Percentiles rank a stretch among this genome's conserved stretches.
Conservation (phyloP, 2,888 invertebrate genomes). For the Thymelicus sylvestris region DNA sequence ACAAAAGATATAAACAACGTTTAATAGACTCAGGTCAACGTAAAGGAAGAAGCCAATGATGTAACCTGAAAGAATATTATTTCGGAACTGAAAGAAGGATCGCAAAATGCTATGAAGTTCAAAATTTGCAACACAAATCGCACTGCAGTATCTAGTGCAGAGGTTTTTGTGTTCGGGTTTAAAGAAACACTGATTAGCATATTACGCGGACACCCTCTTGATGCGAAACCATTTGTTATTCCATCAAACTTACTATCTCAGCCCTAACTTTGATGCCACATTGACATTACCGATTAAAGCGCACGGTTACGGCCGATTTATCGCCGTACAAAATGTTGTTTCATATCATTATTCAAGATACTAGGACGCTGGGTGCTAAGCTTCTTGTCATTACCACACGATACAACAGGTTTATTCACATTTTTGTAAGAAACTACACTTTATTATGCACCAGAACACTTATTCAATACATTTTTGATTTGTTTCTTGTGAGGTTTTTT, state of each 20-base stretch:
- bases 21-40: background rate
- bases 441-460: conserved; percentile 45
- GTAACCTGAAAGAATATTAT: conserved; percentile 32
- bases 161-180: conserved; percentile 80
- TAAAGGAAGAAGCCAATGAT: conserved; percentile 22
- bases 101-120: conserved; percentile 31
- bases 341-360: conserved; percentile 73
- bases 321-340: conserved; percentile 74
- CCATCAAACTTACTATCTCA: conserved; percentile 54
- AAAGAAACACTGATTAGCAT: conserved; percentile 82
- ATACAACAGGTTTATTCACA: conserved; percentile 48
- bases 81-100: conserved; percentile 12
- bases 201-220: conserved; percentile 70
- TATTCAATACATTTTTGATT: conserved; percentile 48
- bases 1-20: conserved; percentile 8
- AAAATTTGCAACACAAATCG: conserved; percentile 83
- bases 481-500: conserved; percentile 58
- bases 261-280: conserved; percentile 61
- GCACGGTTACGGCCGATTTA: conserved; percentile 74
- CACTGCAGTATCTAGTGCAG: conserved; percentile 84
- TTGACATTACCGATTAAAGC: conserved; percentile 78
- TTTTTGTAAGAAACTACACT: conserved; percentile 45
- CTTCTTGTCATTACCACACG: conserved; percentile 53
- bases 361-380: conserved; percentile 60
- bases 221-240: conserved; percentile 53